Percentiles rank a stretch among this genome's conserved stretches.
phyloP scores from a whole-genome alignment of 92 coral and sea anemone genomes.

The Heteractis magnifica region DNA sequence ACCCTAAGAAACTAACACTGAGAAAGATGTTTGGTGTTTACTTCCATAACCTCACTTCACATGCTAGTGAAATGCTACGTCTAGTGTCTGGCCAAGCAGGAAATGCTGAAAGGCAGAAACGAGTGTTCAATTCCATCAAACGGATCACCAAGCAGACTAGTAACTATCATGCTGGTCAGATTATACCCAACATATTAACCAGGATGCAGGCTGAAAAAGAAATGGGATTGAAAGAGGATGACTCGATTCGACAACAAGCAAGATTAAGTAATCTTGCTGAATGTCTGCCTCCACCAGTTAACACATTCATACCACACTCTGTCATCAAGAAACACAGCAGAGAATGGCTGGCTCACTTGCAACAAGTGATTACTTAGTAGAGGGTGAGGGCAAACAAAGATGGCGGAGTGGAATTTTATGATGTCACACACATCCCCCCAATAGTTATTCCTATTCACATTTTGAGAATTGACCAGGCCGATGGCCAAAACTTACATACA shows the following conservation, averaged over 20 bases:
- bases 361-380: constrained; percentile 40
- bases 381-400: constrained; percentile 39
- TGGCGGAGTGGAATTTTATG: constrained; percentile 35
- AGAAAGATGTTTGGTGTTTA: constrained; percentile 55
- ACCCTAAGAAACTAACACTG: constrained; percentile 51
- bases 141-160: constrained; percentile 48
- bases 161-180: constrained; percentile 52
- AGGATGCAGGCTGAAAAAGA: constrained; percentile 58
- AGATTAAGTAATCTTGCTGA: constrained; percentile 44
- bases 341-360: constrained; percentile 43
- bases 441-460: constrained; percentile 20
- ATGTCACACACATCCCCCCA: constrained; percentile 24
- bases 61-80: constrained; percentile 37
- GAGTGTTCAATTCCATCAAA: constrained; percentile 46
- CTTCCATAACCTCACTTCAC: constrained; percentile 38
- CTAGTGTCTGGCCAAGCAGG: constrained; percentile 47
- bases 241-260: constrained; percentile 45
- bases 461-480: neutral
- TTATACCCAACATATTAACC: constrained; percentile 50
- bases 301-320: constrained; percentile 35
- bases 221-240: constrained; percentile 39
- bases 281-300: constrained; percentile 32
- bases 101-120: constrained; percentile 43
- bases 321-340: constrained; percentile 32
- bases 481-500: too few relatives aligned